Base-by-base conservation (phyloP, 2,113 vertebrate species). In the Dipodomys spectabilis region DNA sequence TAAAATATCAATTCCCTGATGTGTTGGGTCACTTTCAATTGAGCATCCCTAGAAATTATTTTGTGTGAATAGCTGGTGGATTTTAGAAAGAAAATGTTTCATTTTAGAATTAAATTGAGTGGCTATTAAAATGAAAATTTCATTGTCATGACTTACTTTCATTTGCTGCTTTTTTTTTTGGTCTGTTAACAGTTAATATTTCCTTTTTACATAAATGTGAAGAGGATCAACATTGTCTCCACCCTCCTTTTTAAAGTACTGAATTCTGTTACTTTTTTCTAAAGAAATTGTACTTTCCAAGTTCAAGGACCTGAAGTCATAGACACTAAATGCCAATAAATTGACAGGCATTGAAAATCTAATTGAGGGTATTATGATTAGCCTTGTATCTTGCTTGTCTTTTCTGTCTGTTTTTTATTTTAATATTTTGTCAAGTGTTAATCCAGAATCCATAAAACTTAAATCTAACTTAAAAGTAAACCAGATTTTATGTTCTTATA, bases 341-440 rank as follows among this genome's bases (percentile, higher is more conserved):
- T 90, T 93, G 90, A 95, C 27, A 87, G 73, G 65, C 65, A 65
- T 57, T 93, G 74, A 87, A 93, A 91, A 89, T 82, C 90, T 95
- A 93, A 93, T 87, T 39, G 78, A 94, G 77, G 80, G 78, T 64
- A 71, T 94, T 94, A 79, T 82, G 45, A 82, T 95, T 73, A 92
- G 77, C 57, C 35, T 92, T 92, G 32, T 90, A 35, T 93, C 86
- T 92, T 75, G 19, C 27, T 45, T 45, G 20, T 85, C 27, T 93
- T 87, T 97, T 80, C 64, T 83, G 45, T 4, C n/a, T 90, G 77
- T 9, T 90, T 91, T 39, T 92, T 93, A 80, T 35, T 35, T 35
- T 35, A 57, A 80, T 84, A 20, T 72, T 95, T 90, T 92, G 74
- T 92, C 82, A 82, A 92, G 49, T 94, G 35, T 82, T 87, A 88